Evolutionary conservation across 2,113 vertebrate genomes (phyloP), one percentile per base, ranked within the genome.

Genomic region (Pygoscelis adeliae): DNA sequence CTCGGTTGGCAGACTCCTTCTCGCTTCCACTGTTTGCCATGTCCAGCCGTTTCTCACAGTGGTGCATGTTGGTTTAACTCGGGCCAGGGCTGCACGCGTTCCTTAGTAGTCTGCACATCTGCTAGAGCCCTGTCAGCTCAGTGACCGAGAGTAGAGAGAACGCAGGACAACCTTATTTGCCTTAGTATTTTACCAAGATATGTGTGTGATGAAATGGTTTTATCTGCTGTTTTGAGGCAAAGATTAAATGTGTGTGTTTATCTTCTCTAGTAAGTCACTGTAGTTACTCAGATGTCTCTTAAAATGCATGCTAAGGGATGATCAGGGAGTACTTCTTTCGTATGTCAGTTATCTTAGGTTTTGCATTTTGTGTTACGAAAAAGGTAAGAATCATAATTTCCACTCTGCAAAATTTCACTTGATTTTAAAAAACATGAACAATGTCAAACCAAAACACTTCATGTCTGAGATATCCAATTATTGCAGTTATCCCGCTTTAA

Each of bases 21-120:
- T 66, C 0, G 0, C 38, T 83, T 52, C 40, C 27, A 15, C 38
- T 44, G 47, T 70, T 42, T 76, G 38, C 36, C 0, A 0, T 19
- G 61, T 67, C 52, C 87, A 44, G 1, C 81, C 36, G 32, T 27
- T 58, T 53, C 34, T 78, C 77, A 8, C 87, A 63, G 77, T 34
- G 22, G 14, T 63, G 13, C 34, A 0, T 71, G 80, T 63, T 93
- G 61, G 18, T 79, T 93, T 83, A 87, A 27, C 40, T 49, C 0
- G 1, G 44, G 58, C 53, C 49, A 29, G 12, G 76, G n/a, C 67
- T 80, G 74, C 40, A 5, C 1, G 2, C 6, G 1, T 25, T 65
- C 53, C 34, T 30, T 32, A 6, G 27, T 5, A 6, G 23, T 23
- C 71, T 77, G 70, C 20, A 3, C 38, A 9, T 89, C 83, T n/a